Evolutionary conservation across 2,888 invertebrate genomes (phyloP), one percentile per base, ranked within the genome.

Genomic region (Ceramica pisi): DNA sequence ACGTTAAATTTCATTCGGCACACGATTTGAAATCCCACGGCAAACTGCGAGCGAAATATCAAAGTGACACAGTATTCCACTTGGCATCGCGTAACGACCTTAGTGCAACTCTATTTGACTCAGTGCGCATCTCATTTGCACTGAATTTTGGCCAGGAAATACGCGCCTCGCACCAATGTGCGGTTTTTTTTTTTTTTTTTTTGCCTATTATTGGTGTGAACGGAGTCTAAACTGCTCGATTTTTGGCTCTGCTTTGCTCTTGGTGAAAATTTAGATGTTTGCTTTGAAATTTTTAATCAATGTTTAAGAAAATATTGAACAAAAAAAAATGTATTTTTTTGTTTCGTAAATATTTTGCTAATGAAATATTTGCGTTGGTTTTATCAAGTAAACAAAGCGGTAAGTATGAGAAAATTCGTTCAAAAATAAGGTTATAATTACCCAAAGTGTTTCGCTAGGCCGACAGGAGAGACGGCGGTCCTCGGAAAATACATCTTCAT

Each of bases 51-150:
- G 57, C 50, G 62, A 73, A 78, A 63, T 78, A 73, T 68, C 21
- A 78, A 65, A 46, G 48, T 10, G n/a, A 66, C 74, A 66, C 65
- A 26, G 65, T 62, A 63, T 50, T 78, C 55, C 46, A 69, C 50
- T 69, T 53, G 41, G 62, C 62, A 53, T 41, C 60, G n/a, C 61
- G 50, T 79, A 78, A 74, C 59, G 46, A 62, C 59, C 55, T 74
- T 67, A 79, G 69, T 62, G 67, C 57, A 21, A 60, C 50, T 68
- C 78, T 59, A 63, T 71, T 68, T 66, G 68, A 61, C 68, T 65
- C 76, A 12, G 63, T 35, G 51, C 53, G 71, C 71, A 80, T 71
- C 65, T 75, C 75, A 79, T 80, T 75, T 75, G 59, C 61, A 35
- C 35, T 48, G 41, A 71, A 61, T 80, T 75, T 71, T 71, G 71